Base-by-base conservation (phyloP, 2,797 vertebrate genomes). In the Hydrophis major region DNA sequence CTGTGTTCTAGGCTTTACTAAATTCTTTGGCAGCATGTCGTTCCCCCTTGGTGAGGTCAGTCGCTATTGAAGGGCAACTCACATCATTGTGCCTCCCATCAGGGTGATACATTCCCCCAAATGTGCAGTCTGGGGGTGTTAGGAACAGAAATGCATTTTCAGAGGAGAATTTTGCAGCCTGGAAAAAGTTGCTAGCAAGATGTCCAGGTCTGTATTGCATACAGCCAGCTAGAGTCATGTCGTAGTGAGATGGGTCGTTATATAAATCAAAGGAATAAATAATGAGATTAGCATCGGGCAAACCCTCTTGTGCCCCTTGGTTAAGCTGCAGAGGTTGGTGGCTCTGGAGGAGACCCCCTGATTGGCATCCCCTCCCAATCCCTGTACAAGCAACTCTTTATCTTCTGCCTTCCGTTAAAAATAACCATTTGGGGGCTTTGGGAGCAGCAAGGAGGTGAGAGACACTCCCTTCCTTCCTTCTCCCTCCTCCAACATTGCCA, bases 401-500 rank as follows among this genome's bases (percentile, higher is more conserved):
- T 42, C 42, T 83, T 2, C 74, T 5, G 42, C 22, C 4, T 47
- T 83, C 20, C 2, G 2, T 83, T 25, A 25, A 25, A 83, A 83
- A 83, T 25, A 47, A 47, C 20, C 4, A 4, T 83, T 83, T 83
- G 2, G 74, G 74, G 42, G 22, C 20, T 14, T 63, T 28, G 32
- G 50, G 60, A 28, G 47, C 32, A 16, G 61, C 53, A 14, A 37
- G 59, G n/a, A 16, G n/a, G 25, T 4, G 56, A 42, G 42, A 37
- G 28, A 37, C 12, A 42, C 10, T 10, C n/a, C 14, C 92, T 91
- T 92, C 95, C 93, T 91, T 93, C 95, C 93, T 91, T 94, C 92
- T 95, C 95, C 91, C 90, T 86, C 93, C 32, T 83, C 42, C 20
- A 60, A 74, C 37, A 96, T 94, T 87, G 86, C 93, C 2, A 63